Evolutionary conservation across 2,888 invertebrate species (phyloP).

Genomic region (Phragmatobia fuliginosa): DNA sequence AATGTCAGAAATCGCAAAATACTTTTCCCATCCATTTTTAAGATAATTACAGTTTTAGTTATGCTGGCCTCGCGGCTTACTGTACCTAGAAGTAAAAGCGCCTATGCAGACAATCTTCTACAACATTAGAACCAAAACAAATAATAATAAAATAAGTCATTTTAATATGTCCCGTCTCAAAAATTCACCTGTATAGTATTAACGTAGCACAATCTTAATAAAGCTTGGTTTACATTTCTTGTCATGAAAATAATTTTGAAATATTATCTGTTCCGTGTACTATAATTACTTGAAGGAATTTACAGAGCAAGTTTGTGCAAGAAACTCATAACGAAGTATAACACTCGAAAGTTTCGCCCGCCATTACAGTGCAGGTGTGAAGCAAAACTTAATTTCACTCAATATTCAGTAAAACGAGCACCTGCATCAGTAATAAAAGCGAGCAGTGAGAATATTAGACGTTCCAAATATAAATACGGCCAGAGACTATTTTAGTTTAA

Average conservation of each 20-base stretch:
- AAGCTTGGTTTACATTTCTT: constrained; percentile 19
- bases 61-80: no score
- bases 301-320: constrained; percentile 4
- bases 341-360: constrained; percentile 14
- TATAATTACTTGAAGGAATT: constrained; percentile 6
- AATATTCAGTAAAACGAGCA: constrained; percentile 14
- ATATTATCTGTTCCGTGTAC: background rate
- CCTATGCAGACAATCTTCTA: no score
- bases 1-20: no score
- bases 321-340: constrained; percentile 20
- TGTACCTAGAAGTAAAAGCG: no score
- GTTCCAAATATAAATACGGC: constrained; percentile 9
- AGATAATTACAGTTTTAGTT: no score
- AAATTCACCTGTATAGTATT: no score
- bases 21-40: no score
- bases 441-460: constrained; percentile 10
- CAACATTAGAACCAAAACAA: no score
- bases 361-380: constrained; percentile 21
- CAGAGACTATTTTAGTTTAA: constrained; percentile 5
- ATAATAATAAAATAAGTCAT: no score
- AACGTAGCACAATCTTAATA: constrained; percentile 19
- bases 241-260: constrained; percentile 25
- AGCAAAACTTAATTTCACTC: constrained; percentile 13
- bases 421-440: constrained; percentile 20
- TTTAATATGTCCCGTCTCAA: no score